These are phyloP conservation scores for Ceratina japonica DNA, from an alignment of 1,140 invertebrate genomes.

Conservation along the genomic window DNA sequence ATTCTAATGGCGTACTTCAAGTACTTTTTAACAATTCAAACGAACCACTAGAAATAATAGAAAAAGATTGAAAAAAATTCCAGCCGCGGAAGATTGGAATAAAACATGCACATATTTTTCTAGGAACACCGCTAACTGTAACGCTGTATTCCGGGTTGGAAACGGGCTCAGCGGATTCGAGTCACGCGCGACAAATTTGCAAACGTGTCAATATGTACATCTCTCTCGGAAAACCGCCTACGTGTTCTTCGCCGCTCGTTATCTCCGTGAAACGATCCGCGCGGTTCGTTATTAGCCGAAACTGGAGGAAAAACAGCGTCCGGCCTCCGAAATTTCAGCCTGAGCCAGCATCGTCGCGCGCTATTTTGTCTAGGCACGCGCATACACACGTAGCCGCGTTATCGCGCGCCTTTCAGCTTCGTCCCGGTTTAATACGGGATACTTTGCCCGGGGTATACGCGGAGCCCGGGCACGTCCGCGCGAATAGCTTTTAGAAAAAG, in stretches of 20 bases:
- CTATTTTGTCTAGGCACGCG: background rate
- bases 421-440: background rate
- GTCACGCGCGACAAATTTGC: background rate
- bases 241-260: background rate
- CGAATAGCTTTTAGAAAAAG: constrained; percentile 20
- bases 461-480: background rate
- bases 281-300: background rate
- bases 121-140: no score
- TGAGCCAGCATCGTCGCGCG: background rate
- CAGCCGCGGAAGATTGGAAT: no score
- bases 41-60: no score
- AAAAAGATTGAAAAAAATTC: no score
- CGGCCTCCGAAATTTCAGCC: background rate
- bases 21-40: no score
- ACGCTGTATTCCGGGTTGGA: background rate
- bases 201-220: background rate
- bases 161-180: background rate
- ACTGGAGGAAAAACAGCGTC: background rate
- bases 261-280: background rate
- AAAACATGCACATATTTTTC: no score
- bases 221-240: background rate
- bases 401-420: constrained; percentile 15
- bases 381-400: background rate
- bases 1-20: no score
- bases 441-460: background rate